Percentiles rank a stretch among this genome's conserved stretches.
Evolutionary conservation across 92 coral and sea anemone genomes (phyloP).

Genomic region (Bergia puertoricense): DNA sequence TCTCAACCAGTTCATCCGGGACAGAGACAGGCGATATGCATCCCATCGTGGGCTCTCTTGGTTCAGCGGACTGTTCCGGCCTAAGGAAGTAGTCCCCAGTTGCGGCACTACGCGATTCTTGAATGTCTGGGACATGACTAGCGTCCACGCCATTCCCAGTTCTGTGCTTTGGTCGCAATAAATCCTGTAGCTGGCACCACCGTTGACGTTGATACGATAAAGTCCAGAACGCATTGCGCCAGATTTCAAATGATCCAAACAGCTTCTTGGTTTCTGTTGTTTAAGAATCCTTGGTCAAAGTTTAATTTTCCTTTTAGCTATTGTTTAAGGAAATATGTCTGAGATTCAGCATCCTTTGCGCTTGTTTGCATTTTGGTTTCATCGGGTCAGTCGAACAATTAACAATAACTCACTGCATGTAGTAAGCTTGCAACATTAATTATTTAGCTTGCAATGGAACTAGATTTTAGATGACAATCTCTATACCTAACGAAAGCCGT

Average conservation of each 20-base stretch:
- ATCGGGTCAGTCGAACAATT: too few relatives aligned
- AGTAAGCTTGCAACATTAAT: too few relatives aligned
- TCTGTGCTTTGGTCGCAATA: neutral
- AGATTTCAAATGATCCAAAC: neutral
- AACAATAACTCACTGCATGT: too few relatives aligned
- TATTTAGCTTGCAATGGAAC: too few relatives aligned
- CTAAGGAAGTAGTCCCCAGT: neutral
- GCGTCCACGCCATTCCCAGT: neutral
- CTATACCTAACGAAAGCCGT: too few relatives aligned
- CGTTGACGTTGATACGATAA: neutral
- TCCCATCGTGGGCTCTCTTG: slow-evolving; percentile 35
- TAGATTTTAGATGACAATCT: too few relatives aligned
- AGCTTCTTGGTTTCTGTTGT: neutral
- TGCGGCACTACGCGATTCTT: neutral
- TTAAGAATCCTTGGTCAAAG: too few relatives aligned
- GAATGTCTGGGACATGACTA: neutral
- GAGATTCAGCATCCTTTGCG: too few relatives aligned
- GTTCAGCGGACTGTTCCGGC: neutral
- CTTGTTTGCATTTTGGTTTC: too few relatives aligned
- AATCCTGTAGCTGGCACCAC: neutral
- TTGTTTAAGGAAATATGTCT: too few relatives aligned
- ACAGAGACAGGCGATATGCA: slow-evolving; percentile 11
- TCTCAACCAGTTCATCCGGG: slow-evolving; percentile 26
- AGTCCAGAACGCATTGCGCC: neutral
- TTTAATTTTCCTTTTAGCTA: neutral